Conservation (phyloP, 37 sponge, comb jelly and placozoan species). For the Geodia barretti region DNA sequence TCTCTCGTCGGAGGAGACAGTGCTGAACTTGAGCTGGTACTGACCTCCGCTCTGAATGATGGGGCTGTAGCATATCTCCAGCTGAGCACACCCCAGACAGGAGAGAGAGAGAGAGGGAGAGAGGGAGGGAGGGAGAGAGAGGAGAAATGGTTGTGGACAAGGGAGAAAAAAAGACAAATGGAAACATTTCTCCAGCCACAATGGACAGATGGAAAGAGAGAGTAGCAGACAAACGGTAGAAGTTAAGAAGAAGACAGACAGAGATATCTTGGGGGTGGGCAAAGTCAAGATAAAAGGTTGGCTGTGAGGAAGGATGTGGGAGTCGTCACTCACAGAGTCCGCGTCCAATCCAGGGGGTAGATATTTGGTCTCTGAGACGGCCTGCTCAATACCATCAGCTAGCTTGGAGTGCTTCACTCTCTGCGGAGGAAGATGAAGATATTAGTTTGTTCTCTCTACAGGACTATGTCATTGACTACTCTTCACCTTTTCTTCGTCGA, state of each 20-base stretch:
- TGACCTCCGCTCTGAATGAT: constrained; percentile 94
- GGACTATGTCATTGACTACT: too few species aligned
- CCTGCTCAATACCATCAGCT: constrained; percentile 83
- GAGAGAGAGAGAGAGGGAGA: too few species aligned
- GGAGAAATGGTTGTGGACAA: too few species aligned
- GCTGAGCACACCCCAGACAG: too few species aligned
- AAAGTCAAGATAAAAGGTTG: too few species aligned
- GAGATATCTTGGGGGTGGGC: too few species aligned
- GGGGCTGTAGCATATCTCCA: constrained; percentile 92
- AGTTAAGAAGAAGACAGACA: too few species aligned
- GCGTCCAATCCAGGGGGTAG: constrained; percentile 76
- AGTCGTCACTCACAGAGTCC: constrained; percentile 79
- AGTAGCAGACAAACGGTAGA: too few species aligned
- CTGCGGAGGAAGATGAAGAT: constrained; percentile 19
- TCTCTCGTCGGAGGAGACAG: constrained; percentile 81
- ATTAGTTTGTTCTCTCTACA: not conserved
- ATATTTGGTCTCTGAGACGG: constrained; percentile 60
- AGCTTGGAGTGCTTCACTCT: constrained; percentile 86
- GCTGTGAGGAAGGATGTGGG: too few species aligned
- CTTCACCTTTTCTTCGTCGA: constrained; percentile 87
- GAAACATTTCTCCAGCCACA: not conserved
- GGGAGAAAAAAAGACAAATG: too few species aligned
- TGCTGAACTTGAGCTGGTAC: constrained; percentile 95
- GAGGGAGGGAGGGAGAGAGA: too few species aligned
- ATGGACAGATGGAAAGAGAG: too few species aligned